Conservation (phyloP, 2,797 vertebrate species). For the Karalla daura region DNA sequence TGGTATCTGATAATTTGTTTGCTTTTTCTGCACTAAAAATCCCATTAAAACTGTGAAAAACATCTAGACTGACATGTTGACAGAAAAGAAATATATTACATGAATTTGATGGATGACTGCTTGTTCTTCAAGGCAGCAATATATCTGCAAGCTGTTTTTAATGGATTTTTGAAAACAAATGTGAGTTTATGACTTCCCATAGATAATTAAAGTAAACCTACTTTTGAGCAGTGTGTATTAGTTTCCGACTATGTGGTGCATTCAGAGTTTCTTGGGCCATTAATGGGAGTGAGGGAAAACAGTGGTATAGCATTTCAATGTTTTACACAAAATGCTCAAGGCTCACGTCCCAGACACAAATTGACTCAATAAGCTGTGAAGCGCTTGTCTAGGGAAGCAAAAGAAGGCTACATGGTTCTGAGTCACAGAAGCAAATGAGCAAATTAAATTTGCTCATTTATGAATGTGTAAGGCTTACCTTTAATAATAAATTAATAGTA, state of each 20-base stretch:
- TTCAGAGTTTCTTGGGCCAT: constrained; percentile 11
- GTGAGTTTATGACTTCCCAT: constrained; percentile 52
- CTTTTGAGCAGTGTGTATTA: constrained; percentile 33
- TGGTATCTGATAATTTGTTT: constrained; percentile 36
- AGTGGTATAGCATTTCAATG: neutral
- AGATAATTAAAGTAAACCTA: constrained; percentile 54
- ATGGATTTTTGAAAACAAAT: constrained; percentile 64
- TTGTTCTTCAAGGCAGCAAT: constrained; percentile 20
- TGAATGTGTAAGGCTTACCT: neutral
- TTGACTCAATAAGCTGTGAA: neutral
- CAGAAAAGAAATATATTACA: constrained; percentile 40
- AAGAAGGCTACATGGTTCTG: neutral
- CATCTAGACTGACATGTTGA: constrained; percentile 16
- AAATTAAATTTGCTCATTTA: neutral
- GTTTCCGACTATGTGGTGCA: constrained; percentile 8
- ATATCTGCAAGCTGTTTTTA: constrained; percentile 57
- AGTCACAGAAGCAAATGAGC: neutral
- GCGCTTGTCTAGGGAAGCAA: neutral
- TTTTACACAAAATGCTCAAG: constrained; percentile 11
- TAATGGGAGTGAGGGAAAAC: constrained; percentile 11
- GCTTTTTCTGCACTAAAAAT: constrained; percentile 33
- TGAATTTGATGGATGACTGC: constrained; percentile 56
- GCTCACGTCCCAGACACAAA: constrained; percentile 10
- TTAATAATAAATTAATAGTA: neutral
- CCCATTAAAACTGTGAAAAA: constrained; percentile 1